A percentile compares a stretch with the other conserved stretches of the same genome.
phyloP scores from a whole-genome alignment of 2,797 vertebrate genomes.

The Leuciscus waleckii region DNA sequence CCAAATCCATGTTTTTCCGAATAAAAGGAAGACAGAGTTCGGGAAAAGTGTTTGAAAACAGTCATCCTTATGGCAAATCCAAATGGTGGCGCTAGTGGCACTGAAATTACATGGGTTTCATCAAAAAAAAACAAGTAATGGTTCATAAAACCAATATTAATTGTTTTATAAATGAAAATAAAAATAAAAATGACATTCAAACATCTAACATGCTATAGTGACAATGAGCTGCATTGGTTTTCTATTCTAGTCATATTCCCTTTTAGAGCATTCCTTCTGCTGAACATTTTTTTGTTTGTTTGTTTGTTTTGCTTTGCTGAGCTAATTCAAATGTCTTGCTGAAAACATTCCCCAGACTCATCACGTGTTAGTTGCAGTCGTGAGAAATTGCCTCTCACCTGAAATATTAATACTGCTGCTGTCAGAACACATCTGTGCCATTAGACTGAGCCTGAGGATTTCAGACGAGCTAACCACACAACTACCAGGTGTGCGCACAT shows the following conservation, averaged over 20 bases:
- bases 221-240: not conserved
- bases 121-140: not conserved
- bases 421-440: conserved; percentile 72
- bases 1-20: not conserved
- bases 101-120: not conserved
- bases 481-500: not conserved
- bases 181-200: not conserved
- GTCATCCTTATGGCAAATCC: not conserved
- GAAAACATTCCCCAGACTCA: conserved; percentile 46
- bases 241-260: not conserved
- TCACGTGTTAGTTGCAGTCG: conserved; percentile 54
- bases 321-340: conserved; percentile 25
- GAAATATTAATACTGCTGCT: conserved; percentile 77
- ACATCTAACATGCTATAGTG: not conserved
- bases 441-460: conserved; percentile 64
- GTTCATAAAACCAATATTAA: not conserved
- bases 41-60: not conserved
- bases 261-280: not conserved
- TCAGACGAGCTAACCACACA: not conserved
- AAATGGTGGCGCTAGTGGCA: not conserved
- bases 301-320: not conserved
- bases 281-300: not conserved
- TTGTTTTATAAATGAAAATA: not conserved
- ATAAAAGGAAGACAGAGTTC: not conserved
- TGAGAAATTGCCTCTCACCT: conserved; percentile 58